A percentile compares a stretch with the other conserved stretches of the same genome.
Conservation (phyloP, 2,797 vertebrate genomes). For the Hippopotamyrus pictus region DNA sequence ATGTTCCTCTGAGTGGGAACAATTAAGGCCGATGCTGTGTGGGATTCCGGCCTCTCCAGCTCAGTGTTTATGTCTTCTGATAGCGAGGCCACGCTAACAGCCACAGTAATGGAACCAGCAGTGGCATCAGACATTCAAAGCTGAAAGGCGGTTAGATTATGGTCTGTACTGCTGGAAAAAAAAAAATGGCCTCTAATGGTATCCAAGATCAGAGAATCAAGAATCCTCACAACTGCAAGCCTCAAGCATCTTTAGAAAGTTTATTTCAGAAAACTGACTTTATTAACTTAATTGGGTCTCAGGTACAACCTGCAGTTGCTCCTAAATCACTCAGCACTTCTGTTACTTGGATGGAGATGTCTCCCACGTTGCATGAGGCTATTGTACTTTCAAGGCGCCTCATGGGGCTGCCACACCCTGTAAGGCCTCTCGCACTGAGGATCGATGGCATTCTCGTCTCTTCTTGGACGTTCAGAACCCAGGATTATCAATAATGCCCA, state of each 20-base stretch:
- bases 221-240: neutral
- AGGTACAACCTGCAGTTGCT: slow-evolving; percentile 1
- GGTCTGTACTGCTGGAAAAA: neutral
- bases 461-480: slow-evolving; percentile 19
- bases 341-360: slow-evolving; percentile 14
- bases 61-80: neutral
- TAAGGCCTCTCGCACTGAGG: slow-evolving; percentile 42
- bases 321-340: neutral
- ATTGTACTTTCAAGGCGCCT: slow-evolving; percentile 47
- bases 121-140: neutral
- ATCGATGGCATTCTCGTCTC: slow-evolving; percentile 54
- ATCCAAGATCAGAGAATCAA: neutral
- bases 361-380: slow-evolving; percentile 47
- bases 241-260: neutral
- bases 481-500: slow-evolving; percentile 39
- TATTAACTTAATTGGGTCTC: neutral
- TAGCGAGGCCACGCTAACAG: neutral
- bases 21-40: neutral
- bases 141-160: slow-evolving; percentile 9
- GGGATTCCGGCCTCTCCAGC: neutral
- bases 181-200: neutral
- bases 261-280: neutral
- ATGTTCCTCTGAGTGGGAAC: neutral
- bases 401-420: slow-evolving; percentile 31
- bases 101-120: neutral